Percentiles rank a stretch among this genome's conserved stretches.
phyloP scores from a whole-genome alignment of 1,140 invertebrate species.

The Magallana gigas region DNA sequence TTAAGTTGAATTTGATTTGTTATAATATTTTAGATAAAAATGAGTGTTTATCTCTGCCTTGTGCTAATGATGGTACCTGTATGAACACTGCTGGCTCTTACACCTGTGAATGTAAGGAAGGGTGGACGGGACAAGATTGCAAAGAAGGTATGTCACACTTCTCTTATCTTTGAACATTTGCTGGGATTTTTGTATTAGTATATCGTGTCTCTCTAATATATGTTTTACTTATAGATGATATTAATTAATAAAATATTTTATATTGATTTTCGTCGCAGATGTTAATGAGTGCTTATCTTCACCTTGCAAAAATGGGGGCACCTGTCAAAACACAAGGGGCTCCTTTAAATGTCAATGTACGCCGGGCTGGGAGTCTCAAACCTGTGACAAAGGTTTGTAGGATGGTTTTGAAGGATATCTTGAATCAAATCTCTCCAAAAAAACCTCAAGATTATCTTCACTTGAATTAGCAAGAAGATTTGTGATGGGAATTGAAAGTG shows the following conservation, averaged over 20 bases:
- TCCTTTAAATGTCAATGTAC: constrained; percentile 42
- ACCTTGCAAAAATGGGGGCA: constrained; percentile 47
- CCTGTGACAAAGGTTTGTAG: constrained; percentile 11
- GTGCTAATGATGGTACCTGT: constrained; percentile 17
- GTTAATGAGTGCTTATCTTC: not conserved
- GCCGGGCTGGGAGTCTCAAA: not conserved
- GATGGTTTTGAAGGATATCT: too few relatives aligned
- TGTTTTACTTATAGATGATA: too few relatives aligned
- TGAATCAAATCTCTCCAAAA: too few relatives aligned
- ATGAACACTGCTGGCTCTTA: constrained; percentile 6
- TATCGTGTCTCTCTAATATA: too few relatives aligned
- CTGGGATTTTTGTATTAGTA: too few relatives aligned
- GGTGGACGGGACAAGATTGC: constrained; percentile 15
- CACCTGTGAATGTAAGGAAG: constrained; percentile 6
- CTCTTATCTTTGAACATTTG: too few relatives aligned
- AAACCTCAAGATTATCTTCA: too few relatives aligned
- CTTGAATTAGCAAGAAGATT: too few relatives aligned
- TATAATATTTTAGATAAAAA: not conserved
- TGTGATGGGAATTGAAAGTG: too few relatives aligned
- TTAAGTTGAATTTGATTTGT: not conserved
- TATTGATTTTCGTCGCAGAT: not conserved
- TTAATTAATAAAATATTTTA: too few relatives aligned
- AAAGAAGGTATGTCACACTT: not conserved
- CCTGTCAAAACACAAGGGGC: constrained; percentile 30
- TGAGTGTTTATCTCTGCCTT: constrained; percentile 10